Evolutionary conservation across 2,888 invertebrate species (phyloP).

Genomic region (Eurytoma adleriae): DNA sequence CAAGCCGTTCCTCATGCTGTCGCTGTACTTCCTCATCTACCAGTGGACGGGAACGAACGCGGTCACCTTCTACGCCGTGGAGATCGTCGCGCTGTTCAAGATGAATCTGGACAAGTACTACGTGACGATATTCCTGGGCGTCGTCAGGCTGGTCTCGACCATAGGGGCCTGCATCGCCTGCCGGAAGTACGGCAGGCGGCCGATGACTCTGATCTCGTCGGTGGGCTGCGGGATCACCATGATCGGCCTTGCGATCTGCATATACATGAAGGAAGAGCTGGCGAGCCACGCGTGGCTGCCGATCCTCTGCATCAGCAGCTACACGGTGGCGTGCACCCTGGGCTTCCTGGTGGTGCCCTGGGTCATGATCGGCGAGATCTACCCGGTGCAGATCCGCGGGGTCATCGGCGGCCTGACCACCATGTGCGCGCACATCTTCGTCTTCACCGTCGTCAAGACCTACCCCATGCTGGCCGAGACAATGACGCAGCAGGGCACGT

Average conservation of each 20-base stretch:
- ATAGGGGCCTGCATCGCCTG: slow-evolving; percentile 81
- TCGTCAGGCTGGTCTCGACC: slow-evolving; percentile 81
- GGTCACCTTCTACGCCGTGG: slow-evolving; percentile 83
- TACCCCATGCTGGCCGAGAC: slow-evolving; percentile 78
- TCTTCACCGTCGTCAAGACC: slow-evolving; percentile 84
- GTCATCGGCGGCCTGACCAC: slow-evolving; percentile 83
- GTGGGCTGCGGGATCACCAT: slow-evolving; percentile 82
- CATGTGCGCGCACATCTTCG: slow-evolving; percentile 81
- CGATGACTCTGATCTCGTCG: slow-evolving; percentile 81
- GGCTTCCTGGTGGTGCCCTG: slow-evolving; percentile 84
- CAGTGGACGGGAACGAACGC: slow-evolving; percentile 85
- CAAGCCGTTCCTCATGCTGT: slow-evolving; percentile 81
- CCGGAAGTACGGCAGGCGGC: slow-evolving; percentile 80
- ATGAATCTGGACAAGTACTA: slow-evolving; percentile 79
- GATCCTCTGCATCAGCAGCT: slow-evolving; percentile 80
- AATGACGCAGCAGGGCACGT: slow-evolving; percentile 80
- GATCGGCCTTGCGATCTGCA: slow-evolving; percentile 80
- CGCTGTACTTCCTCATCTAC: slow-evolving; percentile 83
- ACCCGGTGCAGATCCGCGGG: slow-evolving; percentile 82
- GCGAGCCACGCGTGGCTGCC: slow-evolving; percentile 79
- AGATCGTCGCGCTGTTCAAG: slow-evolving; percentile 82
- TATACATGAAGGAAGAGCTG: slow-evolving; percentile 80
- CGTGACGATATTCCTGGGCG: slow-evolving; percentile 81
- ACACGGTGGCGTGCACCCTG: slow-evolving; percentile 81
- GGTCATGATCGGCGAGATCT: slow-evolving; percentile 87